Conservation (phyloP, 1,140 invertebrate species). For the Drosophila oshimai region DNA sequence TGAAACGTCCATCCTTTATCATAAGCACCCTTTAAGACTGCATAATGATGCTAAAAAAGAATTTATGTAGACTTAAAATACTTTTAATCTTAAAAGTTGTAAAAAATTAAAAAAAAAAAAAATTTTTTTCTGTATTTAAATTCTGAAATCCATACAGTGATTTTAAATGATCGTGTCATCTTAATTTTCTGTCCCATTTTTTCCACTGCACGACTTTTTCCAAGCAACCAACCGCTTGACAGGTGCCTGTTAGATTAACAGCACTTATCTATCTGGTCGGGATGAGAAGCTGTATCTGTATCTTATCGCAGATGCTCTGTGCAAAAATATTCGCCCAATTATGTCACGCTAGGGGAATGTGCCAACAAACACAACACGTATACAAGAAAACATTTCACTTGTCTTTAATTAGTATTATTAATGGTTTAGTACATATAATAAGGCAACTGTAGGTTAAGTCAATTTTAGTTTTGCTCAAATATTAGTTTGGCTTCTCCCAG, state of each 20-base stretch:
- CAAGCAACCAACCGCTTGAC: slow-evolving; percentile 8
- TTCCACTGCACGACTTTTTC: neutral
- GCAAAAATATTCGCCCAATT: slow-evolving; percentile 68
- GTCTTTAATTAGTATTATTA: slow-evolving; percentile 71
- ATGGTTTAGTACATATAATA: slow-evolving; percentile 39
- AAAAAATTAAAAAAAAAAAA: too few relatives aligned
- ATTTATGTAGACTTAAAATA: too few relatives aligned
- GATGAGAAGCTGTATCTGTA: slow-evolving; percentile 9
- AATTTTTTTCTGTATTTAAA: neutral
- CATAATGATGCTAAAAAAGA: too few relatives aligned
- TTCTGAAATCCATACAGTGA: neutral
- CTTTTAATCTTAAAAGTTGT: too few relatives aligned
- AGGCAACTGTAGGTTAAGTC: slow-evolving; percentile 38
- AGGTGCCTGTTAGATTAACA: slow-evolving; percentile 56
- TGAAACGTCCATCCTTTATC: too few relatives aligned
- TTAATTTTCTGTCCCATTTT: neutral
- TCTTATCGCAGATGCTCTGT: slow-evolving; percentile 62
- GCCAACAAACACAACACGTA: slow-evolving; percentile 21
- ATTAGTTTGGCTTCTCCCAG: slow-evolving; percentile 34
- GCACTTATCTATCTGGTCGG: slow-evolving; percentile 46
- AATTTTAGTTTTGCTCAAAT: slow-evolving; percentile 34
- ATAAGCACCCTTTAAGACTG: too few relatives aligned
- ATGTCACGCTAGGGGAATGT: slow-evolving; percentile 62
- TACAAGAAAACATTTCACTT: slow-evolving; percentile 29
- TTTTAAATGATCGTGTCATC: too few relatives aligned